Evolutionary conservation across 2,888 invertebrate genomes (phyloP).

Genomic region (Polylopha cassiicola): DNA sequence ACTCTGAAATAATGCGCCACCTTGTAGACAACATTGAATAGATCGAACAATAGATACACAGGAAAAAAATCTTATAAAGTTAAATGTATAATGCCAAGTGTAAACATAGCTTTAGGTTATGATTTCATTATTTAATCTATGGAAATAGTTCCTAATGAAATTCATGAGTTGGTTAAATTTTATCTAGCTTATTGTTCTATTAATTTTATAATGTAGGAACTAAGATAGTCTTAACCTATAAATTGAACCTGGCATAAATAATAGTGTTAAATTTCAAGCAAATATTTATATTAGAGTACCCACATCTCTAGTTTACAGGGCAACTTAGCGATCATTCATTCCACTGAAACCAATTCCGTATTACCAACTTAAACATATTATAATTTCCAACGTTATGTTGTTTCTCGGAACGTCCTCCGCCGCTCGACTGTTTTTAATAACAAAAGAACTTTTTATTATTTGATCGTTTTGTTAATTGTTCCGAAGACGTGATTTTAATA

Average conservation of each 20-base stretch:
- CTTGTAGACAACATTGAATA: slow-evolving; percentile 14
- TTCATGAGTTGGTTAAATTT: too few species aligned
- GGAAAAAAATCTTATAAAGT: too few species aligned
- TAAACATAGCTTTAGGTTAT: too few species aligned
- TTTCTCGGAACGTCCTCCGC: slow-evolving; percentile 54
- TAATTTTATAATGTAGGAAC: too few species aligned
- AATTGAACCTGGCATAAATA: too few species aligned
- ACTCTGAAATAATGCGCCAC: slow-evolving; percentile 13
- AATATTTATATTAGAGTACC: too few species aligned
- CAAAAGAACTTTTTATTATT: slow-evolving; percentile 72
- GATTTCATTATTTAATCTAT: too few species aligned
- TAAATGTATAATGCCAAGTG: slow-evolving; percentile 1
- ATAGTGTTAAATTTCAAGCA: too few species aligned
- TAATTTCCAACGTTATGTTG: slow-evolving; percentile 30
- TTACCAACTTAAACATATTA: slow-evolving; percentile 21
- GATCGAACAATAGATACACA: slow-evolving; percentile 13
- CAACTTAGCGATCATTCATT: background rate
- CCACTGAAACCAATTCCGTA: slow-evolving; percentile 44
- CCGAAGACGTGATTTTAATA: slow-evolving; percentile 73
- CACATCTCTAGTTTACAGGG: too few species aligned
- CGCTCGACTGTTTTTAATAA: slow-evolving; percentile 60
- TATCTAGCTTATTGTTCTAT: too few species aligned
- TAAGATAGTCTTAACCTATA: too few species aligned
- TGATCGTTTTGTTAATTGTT: slow-evolving; percentile 72
- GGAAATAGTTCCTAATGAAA: too few species aligned